Evolutionary conservation across 2,888 invertebrate genomes (phyloP).

Genomic region (Reticulitermes lucifugus): DNA sequence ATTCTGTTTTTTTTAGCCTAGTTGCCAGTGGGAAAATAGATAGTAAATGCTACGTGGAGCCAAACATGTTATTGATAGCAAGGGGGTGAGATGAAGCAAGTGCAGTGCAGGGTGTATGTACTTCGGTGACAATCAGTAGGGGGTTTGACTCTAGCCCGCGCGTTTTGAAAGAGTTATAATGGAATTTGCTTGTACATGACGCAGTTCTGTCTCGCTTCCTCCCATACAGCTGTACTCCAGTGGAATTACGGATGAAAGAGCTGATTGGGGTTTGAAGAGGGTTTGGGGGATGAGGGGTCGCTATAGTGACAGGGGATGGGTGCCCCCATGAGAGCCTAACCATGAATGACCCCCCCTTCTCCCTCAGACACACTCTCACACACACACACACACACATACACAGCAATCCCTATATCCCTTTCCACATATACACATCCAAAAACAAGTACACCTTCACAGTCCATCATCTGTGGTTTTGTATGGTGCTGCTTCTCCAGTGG

Average conservation of each 20-base stretch:
- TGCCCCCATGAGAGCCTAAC: conserved; percentile 49
- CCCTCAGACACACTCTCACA: background rate
- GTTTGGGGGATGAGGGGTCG: conserved; percentile 38
- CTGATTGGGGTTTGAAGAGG: conserved; percentile 54
- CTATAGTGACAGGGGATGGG: conserved; percentile 47
- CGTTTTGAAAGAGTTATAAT: conserved; percentile 52
- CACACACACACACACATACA: conserved; percentile 2
- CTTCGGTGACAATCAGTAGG: conserved; percentile 40
- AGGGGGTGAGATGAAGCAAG: conserved; percentile 32
- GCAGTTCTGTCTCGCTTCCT: conserved; percentile 19
- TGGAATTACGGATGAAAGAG: conserved; percentile 53
- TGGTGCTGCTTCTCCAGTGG: conserved; percentile 16
- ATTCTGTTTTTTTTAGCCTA: background rate
- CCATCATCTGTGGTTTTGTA: conserved; percentile 41
- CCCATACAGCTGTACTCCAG: conserved; percentile 10
- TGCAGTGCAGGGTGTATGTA: conserved; percentile 39
- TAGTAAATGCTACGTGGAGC: conserved; percentile 31
- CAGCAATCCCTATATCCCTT: conserved; percentile 32
- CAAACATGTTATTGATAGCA: conserved; percentile 37
- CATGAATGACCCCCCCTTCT: conserved; percentile 49
- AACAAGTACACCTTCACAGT: conserved; percentile 42
- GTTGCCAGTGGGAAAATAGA: conserved; percentile 38
- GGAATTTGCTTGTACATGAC: conserved; percentile 53
- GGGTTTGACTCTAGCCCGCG: conserved; percentile 36
- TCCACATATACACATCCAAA: conserved; percentile 40